Base-by-base conservation (phyloP, 2,797 vertebrate species). In the Atherinosoma microstoma region DNA sequence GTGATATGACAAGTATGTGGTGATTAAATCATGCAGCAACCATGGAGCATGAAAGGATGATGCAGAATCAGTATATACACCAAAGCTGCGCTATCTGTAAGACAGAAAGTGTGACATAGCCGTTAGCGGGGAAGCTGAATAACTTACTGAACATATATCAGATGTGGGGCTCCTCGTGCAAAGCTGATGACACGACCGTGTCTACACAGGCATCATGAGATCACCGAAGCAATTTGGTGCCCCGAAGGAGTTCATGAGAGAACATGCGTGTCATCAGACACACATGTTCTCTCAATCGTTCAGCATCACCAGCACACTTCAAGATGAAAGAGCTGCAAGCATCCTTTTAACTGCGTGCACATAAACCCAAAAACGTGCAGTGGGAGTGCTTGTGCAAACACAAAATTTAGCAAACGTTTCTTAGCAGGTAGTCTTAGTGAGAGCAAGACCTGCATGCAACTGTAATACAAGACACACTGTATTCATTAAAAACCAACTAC, bases 261-360 rank as follows among this genome's bases (percentile, higher is more conserved):
- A n/a, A n/a, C n/a, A n/a, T n/a, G n/a, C n/a, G n/a, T n/a, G n/a
- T n/a, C n/a, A n/a, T n/a, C n/a, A n/a, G n/a, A n/a, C n/a, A n/a
- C 45, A 45, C 76, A 62, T 76, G 67, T 53, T 81, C 75, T 83
- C 61, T 67, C 78, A 75, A 84, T 83, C 79, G 79, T 38, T 64
- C 80, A 69, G 38, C 72, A 36, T 69, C 61, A 61, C 15, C 40
- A 42, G 0, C 36, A 38, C 36, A 42, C 27, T 71, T 80, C 79
- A 70, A 89, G 70, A 84, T 82, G n/a, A 18, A 18, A 54, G 53
- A 68, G 20, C n/a, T 58, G 60, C 35, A 73, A 56, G 71, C 32
- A 24, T 64, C 58, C 65, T 58, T 51, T 57, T 16, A 58, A 70
- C 49, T 59, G 49, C 36, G 57, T 4, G 38, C 6, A 58, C 0